Evolutionary conservation across 1,140 invertebrate species (phyloP).

Genomic region (Polypedilum vanderplanki): DNA sequence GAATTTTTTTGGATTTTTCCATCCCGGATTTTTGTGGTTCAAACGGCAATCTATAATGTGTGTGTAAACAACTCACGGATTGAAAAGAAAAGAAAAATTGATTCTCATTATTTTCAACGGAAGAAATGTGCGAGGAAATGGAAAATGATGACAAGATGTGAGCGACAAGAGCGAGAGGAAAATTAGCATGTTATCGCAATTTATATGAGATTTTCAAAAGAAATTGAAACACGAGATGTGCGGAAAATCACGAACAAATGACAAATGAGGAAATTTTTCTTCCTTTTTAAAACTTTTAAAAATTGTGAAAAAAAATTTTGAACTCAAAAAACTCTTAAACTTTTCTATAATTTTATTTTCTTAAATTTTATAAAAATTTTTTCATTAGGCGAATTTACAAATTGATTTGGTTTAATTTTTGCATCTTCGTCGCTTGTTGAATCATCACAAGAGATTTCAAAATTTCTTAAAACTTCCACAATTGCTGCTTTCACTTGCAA

Average conservation of each 20-base stretch:
- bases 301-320: background rate
- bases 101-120: constrained; percentile 6
- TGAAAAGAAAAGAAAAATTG: background rate
- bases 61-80: background rate
- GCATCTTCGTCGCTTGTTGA: constrained; percentile 34
- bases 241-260: background rate
- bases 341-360: no score
- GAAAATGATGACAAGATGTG: constrained; percentile 10
- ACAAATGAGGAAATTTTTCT: constrained; percentile 18
- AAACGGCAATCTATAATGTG: no score
- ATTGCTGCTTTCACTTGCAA: constrained; percentile 38
- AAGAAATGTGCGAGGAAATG: background rate
- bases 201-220: background rate
- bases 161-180: background rate
- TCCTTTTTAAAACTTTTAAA: background rate
- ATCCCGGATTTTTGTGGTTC: no score
- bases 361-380: background rate
- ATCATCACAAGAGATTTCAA: constrained; percentile 35
- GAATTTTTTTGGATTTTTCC: no score
- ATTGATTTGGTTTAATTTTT: background rate
- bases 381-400: background rate
- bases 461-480: constrained; percentile 35
- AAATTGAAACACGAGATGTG: background rate
- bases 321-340: no score
- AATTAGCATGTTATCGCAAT: constrained; percentile 18